phyloP scores from a whole-genome alignment of 2,113 vertebrate genomes.

The Apodemus sylvaticus region DNA sequence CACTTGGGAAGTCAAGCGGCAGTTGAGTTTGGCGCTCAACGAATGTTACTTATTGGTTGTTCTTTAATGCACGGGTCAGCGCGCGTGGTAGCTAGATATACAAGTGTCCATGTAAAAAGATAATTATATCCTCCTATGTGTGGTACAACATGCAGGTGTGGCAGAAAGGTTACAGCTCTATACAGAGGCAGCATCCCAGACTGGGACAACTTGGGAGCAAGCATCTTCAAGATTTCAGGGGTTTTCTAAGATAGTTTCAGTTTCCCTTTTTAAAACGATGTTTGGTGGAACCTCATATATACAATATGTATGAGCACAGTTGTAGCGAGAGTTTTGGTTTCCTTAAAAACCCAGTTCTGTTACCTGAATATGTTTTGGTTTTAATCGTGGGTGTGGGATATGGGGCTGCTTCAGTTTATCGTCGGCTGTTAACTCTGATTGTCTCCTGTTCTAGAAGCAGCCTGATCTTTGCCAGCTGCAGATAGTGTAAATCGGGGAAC shows the following conservation, averaged over 20 bases:
- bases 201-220: background rate
- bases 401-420: too few relatives aligned
- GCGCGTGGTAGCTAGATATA: background rate
- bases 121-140: background rate
- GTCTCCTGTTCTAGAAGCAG: too few relatives aligned
- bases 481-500: too few relatives aligned
- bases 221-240: background rate
- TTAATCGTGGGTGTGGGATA: too few relatives aligned
- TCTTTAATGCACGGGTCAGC: background rate
- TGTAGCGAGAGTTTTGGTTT: too few relatives aligned
- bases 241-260: constrained; percentile 12
- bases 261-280: constrained; percentile 3
- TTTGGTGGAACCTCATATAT: background rate
- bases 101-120: background rate
- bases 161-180: background rate
- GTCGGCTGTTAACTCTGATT: too few relatives aligned
- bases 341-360: too few relatives aligned
- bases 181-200: background rate
- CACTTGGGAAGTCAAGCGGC: background rate
- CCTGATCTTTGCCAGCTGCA: too few relatives aligned
- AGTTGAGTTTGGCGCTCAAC: background rate
- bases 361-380: too few relatives aligned
- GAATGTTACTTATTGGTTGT: background rate
- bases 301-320: background rate
- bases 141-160: background rate